phyloP scores from a whole-genome alignment of 2,797 vertebrate genomes.

The Microcaecilia unicolor region DNA sequence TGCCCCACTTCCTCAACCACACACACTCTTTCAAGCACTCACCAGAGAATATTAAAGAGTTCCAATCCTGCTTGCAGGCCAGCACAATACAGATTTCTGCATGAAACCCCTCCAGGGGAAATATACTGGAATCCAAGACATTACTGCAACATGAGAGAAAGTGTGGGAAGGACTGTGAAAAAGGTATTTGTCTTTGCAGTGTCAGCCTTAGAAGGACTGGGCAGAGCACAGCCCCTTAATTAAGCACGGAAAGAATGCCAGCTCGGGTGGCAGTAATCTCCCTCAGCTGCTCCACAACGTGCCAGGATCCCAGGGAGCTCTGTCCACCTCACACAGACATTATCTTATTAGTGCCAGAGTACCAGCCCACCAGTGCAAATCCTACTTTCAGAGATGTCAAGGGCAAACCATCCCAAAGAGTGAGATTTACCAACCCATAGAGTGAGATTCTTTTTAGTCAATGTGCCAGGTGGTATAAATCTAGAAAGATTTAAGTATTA shows the following conservation, averaged over 20 bases:
- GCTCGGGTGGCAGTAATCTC: background rate
- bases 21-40: too few species aligned
- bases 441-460: too few species aligned
- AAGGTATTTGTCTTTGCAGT: background rate
- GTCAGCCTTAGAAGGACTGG: background rate
- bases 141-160: too few species aligned
- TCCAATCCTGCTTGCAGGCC: background rate
- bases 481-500: too few species aligned
- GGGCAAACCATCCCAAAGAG: too few species aligned
- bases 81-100: constrained; percentile 11
- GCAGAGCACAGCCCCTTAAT: background rate
- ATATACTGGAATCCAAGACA: background rate
- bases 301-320: background rate
- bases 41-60: constrained; percentile 17
- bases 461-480: too few species aligned
- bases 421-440: too few species aligned
- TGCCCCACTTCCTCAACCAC: too few species aligned
- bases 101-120: too few species aligned
- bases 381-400: too few species aligned
- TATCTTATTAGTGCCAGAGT: too few species aligned
- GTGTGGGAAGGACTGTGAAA: background rate
- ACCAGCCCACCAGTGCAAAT: too few species aligned
- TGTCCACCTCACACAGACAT: background rate
- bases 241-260: background rate
- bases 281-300: background rate